phyloP scores from a whole-genome alignment of 2,888 invertebrate species.

The Resseliella maxima region DNA sequence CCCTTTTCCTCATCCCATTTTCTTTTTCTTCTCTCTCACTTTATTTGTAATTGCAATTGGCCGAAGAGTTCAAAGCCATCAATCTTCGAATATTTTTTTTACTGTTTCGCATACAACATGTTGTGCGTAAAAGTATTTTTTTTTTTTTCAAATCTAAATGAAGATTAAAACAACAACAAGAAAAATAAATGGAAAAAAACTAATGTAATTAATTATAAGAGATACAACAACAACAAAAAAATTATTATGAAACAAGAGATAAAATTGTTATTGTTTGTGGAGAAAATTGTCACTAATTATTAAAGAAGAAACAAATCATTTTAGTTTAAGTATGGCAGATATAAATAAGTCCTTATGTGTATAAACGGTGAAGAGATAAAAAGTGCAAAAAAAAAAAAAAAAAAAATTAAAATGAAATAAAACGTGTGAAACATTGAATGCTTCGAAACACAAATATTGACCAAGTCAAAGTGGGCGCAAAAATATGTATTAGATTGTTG shows the following conservation, averaged over 20 bases:
- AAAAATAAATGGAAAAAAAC: neutral
- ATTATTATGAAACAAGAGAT: neutral
- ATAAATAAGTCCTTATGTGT: conserved; percentile 1
- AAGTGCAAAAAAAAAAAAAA: neutral
- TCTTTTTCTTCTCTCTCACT: too few species aligned
- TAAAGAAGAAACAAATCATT: neutral
- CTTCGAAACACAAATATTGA: neutral
- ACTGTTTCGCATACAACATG: too few species aligned
- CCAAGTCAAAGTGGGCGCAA: conserved; percentile 6
- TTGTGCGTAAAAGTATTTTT: too few species aligned
- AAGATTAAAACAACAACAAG: too few species aligned
- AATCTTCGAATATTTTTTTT: too few species aligned
- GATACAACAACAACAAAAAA: neutral
- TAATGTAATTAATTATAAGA: neutral
- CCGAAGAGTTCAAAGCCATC: too few species aligned
- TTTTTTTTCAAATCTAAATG: too few species aligned
- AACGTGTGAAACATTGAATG: too few species aligned
- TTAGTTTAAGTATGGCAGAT: neutral
- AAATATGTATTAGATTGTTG: too few species aligned
- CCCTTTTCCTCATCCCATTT: too few species aligned
- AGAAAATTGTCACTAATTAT: neutral
- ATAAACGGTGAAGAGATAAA: neutral
- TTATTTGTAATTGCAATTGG: too few species aligned
- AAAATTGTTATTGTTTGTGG: conserved; percentile 8
- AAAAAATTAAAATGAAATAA: neutral